Evolutionary conservation across 1,140 invertebrate genomes (phyloP).

Genomic region (Bathynomus jamesi): DNA sequence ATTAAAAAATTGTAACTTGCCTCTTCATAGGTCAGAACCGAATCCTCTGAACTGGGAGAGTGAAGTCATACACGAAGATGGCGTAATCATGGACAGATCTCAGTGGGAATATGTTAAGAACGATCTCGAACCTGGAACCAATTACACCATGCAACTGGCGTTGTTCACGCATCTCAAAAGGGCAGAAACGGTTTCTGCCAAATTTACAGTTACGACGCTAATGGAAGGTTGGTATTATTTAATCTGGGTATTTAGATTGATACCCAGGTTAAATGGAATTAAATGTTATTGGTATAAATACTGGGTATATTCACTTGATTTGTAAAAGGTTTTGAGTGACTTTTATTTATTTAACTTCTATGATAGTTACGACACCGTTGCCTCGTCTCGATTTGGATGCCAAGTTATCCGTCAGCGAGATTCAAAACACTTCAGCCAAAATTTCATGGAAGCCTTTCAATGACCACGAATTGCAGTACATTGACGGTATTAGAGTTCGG

Average conservation of each 20-base stretch:
- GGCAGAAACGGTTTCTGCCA: conserved; percentile 8
- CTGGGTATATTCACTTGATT: too few relatives aligned
- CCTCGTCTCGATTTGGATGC: conserved; percentile 61
- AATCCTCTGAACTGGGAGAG: not conserved
- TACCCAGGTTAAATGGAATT: not conserved
- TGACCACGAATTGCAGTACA: conserved; percentile 65
- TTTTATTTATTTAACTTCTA: too few relatives aligned
- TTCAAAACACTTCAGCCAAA: conserved; percentile 66
- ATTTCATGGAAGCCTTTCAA: conserved; percentile 72
- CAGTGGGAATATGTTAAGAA: conserved; percentile 72
- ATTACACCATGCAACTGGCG: conserved; percentile 56
- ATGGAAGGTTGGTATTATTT: conserved; percentile 13
- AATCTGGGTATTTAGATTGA: not conserved
- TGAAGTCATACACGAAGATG: conserved; percentile 33
- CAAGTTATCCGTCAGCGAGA: conserved; percentile 59
- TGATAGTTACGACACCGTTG: conserved; percentile 50
- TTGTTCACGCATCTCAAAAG: conserved; percentile 2
- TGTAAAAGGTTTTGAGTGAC: too few relatives aligned
- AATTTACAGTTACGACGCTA: conserved; percentile 20
- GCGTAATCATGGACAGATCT: conserved; percentile 70
- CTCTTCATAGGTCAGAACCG: too few relatives aligned
- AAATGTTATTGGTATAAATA: not conserved
- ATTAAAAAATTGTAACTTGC: too few relatives aligned
- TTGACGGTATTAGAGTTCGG: conserved; percentile 61
- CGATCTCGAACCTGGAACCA: conserved; percentile 64